Percentiles rank a stretch among this genome's conserved stretches.
Evolutionary conservation across 2,113 vertebrate species (phyloP).

Genomic region (Acanthisitta chloris): DNA sequence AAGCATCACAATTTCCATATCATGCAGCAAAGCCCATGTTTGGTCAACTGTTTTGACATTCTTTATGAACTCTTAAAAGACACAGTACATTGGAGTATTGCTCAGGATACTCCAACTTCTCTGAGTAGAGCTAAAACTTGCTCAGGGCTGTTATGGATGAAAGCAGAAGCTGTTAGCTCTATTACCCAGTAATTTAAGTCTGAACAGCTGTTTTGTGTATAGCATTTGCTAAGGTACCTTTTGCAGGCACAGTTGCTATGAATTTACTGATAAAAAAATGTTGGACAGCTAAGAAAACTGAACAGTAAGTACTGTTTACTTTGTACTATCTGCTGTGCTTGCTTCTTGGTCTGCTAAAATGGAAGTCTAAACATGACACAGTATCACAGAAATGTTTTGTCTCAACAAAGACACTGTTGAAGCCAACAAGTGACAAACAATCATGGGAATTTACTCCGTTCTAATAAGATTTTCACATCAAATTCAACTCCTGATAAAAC

Average conservation of each 20-base stretch:
- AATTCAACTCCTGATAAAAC: not conserved
- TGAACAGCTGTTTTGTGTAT: not conserved
- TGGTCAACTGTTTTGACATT: not conserved
- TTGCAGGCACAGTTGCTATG: not conserved
- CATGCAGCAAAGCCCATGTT: not conserved
- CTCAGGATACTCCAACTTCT: not conserved
- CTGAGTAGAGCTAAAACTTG: not conserved
- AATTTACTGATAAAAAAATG: not conserved
- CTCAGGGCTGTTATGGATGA: not conserved
- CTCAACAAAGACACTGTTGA: not conserved
- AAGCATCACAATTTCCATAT: not conserved
- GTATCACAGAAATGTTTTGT: not conserved
- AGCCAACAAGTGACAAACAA: not conserved
- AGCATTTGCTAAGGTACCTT: not conserved
- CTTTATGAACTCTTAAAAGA: not conserved
- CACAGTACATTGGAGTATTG: not conserved
- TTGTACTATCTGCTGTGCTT: not conserved
- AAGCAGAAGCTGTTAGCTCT: not conserved
- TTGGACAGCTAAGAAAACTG: not conserved
- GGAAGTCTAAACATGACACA: not conserved
- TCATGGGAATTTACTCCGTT: not conserved
- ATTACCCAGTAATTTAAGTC: not conserved
- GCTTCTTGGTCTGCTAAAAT: not conserved
- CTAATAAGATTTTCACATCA: not conserved
- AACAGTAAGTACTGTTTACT: not conserved